Percentiles rank a stretch among this genome's conserved stretches.
phyloP scores from a whole-genome alignment of 1,140 invertebrate species.

The Solenopsis invicta region DNA sequence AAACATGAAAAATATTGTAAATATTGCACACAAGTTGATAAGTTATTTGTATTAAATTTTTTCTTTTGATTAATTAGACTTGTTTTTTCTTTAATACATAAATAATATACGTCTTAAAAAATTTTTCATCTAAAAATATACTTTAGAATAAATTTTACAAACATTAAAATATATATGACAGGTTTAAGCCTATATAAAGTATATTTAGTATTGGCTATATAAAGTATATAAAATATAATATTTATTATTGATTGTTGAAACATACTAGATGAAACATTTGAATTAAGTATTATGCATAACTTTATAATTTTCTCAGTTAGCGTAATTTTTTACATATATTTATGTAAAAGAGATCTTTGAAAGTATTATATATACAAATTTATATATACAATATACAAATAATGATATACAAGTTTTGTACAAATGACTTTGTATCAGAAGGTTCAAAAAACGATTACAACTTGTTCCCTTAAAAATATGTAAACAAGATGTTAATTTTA shows the following conservation, averaged over 20 bases:
- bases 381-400: too few species aligned
- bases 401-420: not conserved
- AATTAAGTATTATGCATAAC: not conserved
- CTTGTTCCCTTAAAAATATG: not conserved
- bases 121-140: not conserved
- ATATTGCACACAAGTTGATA: too few species aligned
- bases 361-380: too few species aligned
- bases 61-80: not conserved
- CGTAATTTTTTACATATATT: not conserved
- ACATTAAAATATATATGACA: not conserved
- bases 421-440: not conserved
- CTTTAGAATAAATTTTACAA: not conserved
- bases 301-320: not conserved
- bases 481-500: not conserved
- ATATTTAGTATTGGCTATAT: not conserved
- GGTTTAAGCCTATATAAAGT: not conserved
- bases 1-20: not conserved
- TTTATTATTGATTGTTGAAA: not conserved
- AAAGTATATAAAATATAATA: not conserved
- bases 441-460: not conserved
- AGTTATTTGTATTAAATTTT: not conserved
- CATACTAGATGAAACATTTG: not conserved
- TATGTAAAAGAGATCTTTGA: not conserved
- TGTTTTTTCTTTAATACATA: not conserved
- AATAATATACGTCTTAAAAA: not conserved